phyloP scores from a whole-genome alignment of 2,888 invertebrate genomes.

The Diplolepis rosae region DNA sequence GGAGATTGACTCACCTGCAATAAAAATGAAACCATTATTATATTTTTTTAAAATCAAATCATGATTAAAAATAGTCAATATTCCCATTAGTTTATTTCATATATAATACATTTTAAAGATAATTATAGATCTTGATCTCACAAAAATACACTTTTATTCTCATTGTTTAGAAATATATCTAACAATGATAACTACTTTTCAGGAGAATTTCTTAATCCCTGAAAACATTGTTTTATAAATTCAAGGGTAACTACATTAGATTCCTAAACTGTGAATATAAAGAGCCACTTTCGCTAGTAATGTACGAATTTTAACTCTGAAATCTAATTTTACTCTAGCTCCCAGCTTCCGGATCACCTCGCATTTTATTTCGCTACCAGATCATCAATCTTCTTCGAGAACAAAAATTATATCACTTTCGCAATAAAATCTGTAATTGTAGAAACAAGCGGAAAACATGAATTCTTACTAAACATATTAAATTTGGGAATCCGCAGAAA shows the following conservation, averaged over 20 bases:
- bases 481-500: background rate
- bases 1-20: background rate
- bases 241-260: no score
- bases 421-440: no score
- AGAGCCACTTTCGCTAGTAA: background rate
- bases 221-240: no score
- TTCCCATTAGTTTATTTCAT: no score
- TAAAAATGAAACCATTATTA: background rate
- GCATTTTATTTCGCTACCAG: background rate
- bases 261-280: no score
- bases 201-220: no score
- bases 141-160: no score
- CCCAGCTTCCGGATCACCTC: background rate
- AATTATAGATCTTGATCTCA: background rate
- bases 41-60: background rate
- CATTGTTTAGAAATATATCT: no score
- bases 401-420: no score
- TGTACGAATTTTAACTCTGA: conserved; percentile 2
- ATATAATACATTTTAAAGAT: no score
- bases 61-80: background rate
- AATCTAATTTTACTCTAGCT: conserved; percentile 3
- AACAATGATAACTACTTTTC: no score
- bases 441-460: background rate
- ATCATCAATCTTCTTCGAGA: background rate
- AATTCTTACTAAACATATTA: background rate